Evolutionary conservation across 2,797 vertebrate genomes (phyloP).

Genomic region (Diceros bicornis): DNA sequence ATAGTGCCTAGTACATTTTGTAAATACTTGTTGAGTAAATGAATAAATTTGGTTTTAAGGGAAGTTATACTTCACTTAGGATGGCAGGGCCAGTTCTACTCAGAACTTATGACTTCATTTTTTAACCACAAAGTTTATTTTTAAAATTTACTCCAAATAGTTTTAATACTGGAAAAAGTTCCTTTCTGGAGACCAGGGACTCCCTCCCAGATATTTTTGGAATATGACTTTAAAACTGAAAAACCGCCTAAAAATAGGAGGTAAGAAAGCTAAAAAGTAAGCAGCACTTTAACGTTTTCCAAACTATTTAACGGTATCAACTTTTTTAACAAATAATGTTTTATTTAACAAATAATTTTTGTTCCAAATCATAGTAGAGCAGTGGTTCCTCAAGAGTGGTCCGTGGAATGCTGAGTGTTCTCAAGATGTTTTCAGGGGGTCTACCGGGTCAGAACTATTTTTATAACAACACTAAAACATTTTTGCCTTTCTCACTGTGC

Average conservation of each 20-base stretch:
- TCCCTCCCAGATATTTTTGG: slow-evolving; percentile 38
- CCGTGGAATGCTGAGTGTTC: background rate
- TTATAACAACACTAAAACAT: background rate
- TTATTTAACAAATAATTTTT: background rate
- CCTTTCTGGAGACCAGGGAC: slow-evolving; percentile 9
- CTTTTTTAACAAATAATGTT: background rate
- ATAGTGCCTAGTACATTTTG: background rate
- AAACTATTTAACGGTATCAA: background rate
- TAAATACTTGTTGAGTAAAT: background rate
- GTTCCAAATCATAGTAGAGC: background rate
- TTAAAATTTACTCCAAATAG: background rate
- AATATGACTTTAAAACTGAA: slow-evolving; percentile 21
- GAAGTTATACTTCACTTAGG: background rate
- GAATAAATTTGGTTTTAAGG: slow-evolving; percentile 26
- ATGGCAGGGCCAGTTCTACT: background rate
- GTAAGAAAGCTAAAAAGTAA: slow-evolving; percentile 1
- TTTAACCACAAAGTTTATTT: slow-evolving; percentile 60
- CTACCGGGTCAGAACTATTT: background rate
- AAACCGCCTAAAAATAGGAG: background rate
- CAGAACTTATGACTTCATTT: slow-evolving; percentile 23
- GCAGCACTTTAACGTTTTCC: background rate
- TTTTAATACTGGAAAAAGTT: slow-evolving; percentile 7
- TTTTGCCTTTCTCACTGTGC: background rate
- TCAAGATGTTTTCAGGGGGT: background rate
- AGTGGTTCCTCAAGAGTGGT: background rate